Evolutionary conservation across 2,888 invertebrate genomes (phyloP).

Genomic region (Andrena camellia): DNA sequence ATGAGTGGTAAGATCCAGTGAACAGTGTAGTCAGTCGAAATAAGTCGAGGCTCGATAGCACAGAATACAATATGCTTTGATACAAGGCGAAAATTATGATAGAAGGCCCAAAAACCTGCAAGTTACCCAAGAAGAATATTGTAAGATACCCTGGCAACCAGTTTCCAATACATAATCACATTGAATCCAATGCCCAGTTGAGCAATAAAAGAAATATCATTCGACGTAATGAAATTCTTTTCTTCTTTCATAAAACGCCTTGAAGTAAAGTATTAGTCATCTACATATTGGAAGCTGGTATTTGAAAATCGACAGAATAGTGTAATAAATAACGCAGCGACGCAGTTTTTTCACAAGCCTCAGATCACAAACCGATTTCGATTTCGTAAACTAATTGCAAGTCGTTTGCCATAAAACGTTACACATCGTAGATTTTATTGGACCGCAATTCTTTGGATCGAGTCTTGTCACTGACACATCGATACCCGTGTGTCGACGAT

Average conservation of each 20-base stretch:
- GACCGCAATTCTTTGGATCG: not conserved
- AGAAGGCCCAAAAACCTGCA: conserved; percentile 67
- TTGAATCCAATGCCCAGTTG: not conserved
- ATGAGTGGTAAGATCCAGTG: conserved; percentile 67
- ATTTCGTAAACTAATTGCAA: not conserved
- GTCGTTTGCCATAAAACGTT: not conserved
- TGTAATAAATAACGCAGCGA: not conserved
- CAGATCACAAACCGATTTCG: not conserved
- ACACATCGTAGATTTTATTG: not conserved
- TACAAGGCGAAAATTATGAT: conserved; percentile 68
- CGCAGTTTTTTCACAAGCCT: not conserved
- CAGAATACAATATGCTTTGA: conserved; percentile 79
- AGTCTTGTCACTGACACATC: conserved; percentile 9
- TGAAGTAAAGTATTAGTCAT: not conserved
- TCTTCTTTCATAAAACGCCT: not conserved
- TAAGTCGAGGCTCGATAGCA: conserved; percentile 81
- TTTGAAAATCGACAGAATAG: conserved; percentile 13
- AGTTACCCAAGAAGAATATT: conserved; percentile 58
- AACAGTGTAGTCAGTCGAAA: conserved; percentile 75
- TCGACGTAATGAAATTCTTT: not conserved
- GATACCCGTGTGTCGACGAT: not conserved
- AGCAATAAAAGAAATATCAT: not conserved
- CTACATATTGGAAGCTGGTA: conserved; percentile 27
- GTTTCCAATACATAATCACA: conserved; percentile 34
- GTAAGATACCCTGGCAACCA: conserved; percentile 31